These are phyloP conservation scores for Plectrocnemia conspersa DNA, from an alignment of 1,140 invertebrate genomes.

Conservation along the genomic window DNA sequence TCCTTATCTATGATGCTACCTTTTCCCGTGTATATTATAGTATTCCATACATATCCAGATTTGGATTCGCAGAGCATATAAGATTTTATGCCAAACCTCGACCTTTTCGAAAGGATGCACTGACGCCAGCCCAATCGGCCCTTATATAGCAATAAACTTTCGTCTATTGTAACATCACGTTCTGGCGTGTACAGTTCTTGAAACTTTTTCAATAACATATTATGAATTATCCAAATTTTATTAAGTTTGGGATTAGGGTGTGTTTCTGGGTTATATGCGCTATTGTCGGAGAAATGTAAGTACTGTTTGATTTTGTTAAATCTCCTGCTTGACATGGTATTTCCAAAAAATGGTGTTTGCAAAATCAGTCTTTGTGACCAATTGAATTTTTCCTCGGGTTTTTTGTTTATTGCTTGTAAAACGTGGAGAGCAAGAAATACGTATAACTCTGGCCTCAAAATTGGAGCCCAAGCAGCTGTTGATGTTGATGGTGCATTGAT, in stretches of 20 bases:
- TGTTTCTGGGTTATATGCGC: slow-evolving; percentile 2
- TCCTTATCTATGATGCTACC: neutral
- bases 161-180: neutral
- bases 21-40: slow-evolving; percentile 5
- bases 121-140: neutral
- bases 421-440: neutral
- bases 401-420: neutral
- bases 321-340: neutral
- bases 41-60: slow-evolving; percentile 2
- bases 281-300: slow-evolving; percentile 8
- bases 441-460: neutral
- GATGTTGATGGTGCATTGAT: neutral
- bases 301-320: slow-evolving; percentile 1
- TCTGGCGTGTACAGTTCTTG: neutral
- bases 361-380: neutral
- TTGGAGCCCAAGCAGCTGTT: neutral
- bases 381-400: neutral
- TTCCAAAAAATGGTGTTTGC: slow-evolving; percentile 1
- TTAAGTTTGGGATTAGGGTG: slow-evolving; percentile 7
- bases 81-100: slow-evolving; percentile 9
- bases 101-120: neutral
- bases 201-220: slow-evolving; percentile 5
- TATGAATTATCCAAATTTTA: slow-evolving; percentile 5
- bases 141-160: slow-evolving; percentile 14
- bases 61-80: slow-evolving; percentile 4